These are phyloP conservation scores for Thomomys bottae DNA, from an alignment of 2,113 vertebrate species.

Conservation along the genomic window DNA sequence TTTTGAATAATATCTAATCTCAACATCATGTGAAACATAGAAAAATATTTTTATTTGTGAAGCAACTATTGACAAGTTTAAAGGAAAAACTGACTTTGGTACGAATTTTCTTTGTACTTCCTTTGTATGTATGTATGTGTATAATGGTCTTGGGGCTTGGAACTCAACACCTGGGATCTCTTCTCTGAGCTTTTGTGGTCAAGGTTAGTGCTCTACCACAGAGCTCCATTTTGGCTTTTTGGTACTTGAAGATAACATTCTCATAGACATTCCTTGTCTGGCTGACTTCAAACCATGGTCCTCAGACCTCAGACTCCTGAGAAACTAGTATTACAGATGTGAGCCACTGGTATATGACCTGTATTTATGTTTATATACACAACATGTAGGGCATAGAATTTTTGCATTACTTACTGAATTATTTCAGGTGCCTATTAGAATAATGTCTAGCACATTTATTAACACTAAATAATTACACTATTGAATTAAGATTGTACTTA, in stretches of 20 bases:
- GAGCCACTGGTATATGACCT: not conserved
- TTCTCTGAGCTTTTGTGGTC: no score
- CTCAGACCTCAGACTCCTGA: no score
- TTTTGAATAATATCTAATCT: not conserved
- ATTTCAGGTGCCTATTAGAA: constrained; percentile 16
- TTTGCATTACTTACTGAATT: constrained; percentile 45
- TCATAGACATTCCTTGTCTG: no score
- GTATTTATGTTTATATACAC: constrained; percentile 21
- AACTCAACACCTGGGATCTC: no score
- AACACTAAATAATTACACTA: constrained; percentile 20
- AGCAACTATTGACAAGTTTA: not conserved
- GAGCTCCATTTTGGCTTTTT: no score
- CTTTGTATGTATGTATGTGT: no score
- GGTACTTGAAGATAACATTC: no score
- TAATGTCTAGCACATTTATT: not conserved
- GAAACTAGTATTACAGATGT: no score
- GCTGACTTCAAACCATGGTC: no score
- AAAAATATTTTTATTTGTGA: constrained; percentile 42
- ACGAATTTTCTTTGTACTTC: not conserved
- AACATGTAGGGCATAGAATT: not conserved
- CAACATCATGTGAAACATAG: not conserved
- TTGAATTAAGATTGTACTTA: not conserved
- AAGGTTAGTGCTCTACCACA: no score
- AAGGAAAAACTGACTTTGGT: constrained; percentile 25
- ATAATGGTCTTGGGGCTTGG: no score